Evolutionary conservation across 2,113 vertebrate species (phyloP).

Genomic region (Actenoides hombroni): DNA sequence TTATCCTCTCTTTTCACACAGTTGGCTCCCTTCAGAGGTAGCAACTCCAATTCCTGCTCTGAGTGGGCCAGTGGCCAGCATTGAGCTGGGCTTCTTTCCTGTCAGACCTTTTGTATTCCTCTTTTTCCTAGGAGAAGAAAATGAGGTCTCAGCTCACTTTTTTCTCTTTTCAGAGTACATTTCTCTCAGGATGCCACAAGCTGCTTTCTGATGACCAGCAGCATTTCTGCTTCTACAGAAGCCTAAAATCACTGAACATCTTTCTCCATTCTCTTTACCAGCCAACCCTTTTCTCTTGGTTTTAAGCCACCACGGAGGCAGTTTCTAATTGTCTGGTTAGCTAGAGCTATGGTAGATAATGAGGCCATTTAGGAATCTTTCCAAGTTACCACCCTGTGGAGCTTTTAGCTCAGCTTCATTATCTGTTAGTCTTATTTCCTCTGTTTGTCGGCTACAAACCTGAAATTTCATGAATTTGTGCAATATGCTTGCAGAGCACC

Average conservation of each 20-base stretch:
- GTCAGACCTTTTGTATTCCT: neutral
- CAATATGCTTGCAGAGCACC: neutral
- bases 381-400: neutral
- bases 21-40: neutral
- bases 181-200: neutral
- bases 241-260: neutral
- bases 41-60: rapidly evolving
- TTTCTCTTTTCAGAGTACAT: neutral
- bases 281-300: neutral
- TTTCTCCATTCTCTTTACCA: neutral
- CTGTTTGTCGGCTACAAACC: neutral
- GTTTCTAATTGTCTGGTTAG: neutral
- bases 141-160: neutral
- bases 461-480: neutral
- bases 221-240: neutral
- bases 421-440: neutral
- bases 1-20: neutral
- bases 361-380: neutral
- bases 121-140: neutral
- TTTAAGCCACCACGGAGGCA: neutral
- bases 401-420: neutral
- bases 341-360: neutral
- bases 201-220: neutral
- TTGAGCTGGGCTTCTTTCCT: neutral
- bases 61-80: neutral